A percentile compares a stretch with the other conserved stretches of the same genome.
Evolutionary conservation across 2,113 vertebrate genomes (phyloP).

Genomic region (Tetrax tetrax): DNA sequence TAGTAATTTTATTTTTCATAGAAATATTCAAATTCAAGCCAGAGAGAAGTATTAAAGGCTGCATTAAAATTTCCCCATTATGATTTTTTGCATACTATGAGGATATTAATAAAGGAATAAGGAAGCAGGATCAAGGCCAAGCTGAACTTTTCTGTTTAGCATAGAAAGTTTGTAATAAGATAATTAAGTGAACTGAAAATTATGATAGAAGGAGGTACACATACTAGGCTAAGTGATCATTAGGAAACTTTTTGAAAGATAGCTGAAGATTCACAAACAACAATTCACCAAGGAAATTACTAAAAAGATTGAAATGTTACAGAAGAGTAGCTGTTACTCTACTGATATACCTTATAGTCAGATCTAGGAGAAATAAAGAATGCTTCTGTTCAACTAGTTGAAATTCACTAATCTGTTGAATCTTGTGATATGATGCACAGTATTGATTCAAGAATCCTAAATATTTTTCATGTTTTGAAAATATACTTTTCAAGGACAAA

Average conservation of each 20-base stretch:
- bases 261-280: background rate
- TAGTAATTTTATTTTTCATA: background rate
- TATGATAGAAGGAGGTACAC: background rate
- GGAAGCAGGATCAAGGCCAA: background rate
- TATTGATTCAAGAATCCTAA: background rate
- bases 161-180: background rate
- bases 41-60: background rate
- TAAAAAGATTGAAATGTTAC: background rate
- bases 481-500: background rate
- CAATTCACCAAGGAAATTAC: background rate
- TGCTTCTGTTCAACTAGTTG: background rate
- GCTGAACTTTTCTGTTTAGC: background rate
- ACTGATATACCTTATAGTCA: background rate
- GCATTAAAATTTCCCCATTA: background rate
- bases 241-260: background rate
- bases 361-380: background rate
- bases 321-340: background rate
- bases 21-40: background rate
- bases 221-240: background rate
- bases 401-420: background rate
- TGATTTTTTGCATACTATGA: background rate
- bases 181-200: background rate
- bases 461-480: background rate
- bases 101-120: background rate
- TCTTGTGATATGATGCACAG: background rate